Conservation (phyloP, 2,797 vertebrate species). For the Chloroceryle amazona region DNA sequence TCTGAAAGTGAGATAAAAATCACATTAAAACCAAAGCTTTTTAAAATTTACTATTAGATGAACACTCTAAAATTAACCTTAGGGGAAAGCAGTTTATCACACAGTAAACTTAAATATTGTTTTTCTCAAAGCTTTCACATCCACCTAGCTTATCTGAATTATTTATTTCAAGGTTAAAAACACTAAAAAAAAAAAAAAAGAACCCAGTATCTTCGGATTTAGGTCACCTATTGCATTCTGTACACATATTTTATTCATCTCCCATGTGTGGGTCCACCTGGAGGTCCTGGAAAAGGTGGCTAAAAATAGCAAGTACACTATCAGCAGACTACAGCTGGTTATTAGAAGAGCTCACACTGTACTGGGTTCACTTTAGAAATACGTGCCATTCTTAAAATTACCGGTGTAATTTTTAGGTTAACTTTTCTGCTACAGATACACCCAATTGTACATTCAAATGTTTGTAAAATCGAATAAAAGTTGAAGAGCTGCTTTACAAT, state of each 20-base stretch:
- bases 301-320: neutral
- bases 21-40: neutral
- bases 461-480: neutral
- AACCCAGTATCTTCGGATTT: neutral
- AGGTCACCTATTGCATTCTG: neutral
- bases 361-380: neutral
- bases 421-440: neutral
- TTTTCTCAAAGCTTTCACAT: neutral
- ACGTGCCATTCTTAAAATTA: neutral
- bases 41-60: neutral
- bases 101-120: neutral
- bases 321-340: neutral
- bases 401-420: neutral
- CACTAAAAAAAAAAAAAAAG: neutral
- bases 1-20: neutral
- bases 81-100: neutral
- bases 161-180: neutral
- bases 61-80: neutral
- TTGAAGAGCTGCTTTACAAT: neutral
- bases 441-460: neutral
- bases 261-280: neutral
- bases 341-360: neutral
- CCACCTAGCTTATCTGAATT: neutral
- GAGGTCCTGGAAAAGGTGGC: neutral
- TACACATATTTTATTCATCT: neutral